Evolutionary conservation across 2,113 vertebrate species (phyloP), one percentile per base, ranked within the genome.

Genomic region (Lathamus discolor): DNA sequence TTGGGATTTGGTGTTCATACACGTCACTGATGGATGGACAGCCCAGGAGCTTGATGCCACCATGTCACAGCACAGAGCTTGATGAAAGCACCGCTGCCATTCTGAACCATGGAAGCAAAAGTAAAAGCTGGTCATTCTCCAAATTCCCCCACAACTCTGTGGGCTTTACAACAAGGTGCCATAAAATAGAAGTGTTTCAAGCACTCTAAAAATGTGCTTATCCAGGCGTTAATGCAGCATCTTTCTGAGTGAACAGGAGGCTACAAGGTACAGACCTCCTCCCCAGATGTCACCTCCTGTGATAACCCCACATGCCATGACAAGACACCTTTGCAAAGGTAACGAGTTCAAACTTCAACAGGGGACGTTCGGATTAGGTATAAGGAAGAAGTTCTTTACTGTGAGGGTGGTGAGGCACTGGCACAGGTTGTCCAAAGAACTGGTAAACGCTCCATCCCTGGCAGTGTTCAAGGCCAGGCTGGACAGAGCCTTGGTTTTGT

Each of bases 81-180:
- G 5, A 24, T 6, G 7, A 2, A 1, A 59, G 62, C 59, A 10
- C 25, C 4, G 0, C 33, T 37, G 33, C n/a, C 33, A 20, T 10
- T n/a, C 48, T 16, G 23, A 48, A 15, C 35, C 8, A 2, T 22
- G 33, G 64, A 33, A 62, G 46, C 13, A 33, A 14, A 43, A 37
- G 33, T 8, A 7, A n/a, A 72, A 48, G 5, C 46, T 8, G 11
- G 25, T 15, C 31, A 49, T 20, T 31, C 35, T 35, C 17, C 31
- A 29, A 29, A 19, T 10, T 24, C 11, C 24, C 46, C 37, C 31
- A 2, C 37, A 61, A 16, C 35, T 31, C 70, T 7, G 4, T 9
- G 46, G 11, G n/a, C 17, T 23, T 46, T 20, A 18, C 11, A 31
- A 11, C 41, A 24, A 25, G 10, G 7, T 44, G 27, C 18, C 16